Base-by-base conservation (phyloP, 2,888 invertebrate species). In the Catocala sponsa region DNA sequence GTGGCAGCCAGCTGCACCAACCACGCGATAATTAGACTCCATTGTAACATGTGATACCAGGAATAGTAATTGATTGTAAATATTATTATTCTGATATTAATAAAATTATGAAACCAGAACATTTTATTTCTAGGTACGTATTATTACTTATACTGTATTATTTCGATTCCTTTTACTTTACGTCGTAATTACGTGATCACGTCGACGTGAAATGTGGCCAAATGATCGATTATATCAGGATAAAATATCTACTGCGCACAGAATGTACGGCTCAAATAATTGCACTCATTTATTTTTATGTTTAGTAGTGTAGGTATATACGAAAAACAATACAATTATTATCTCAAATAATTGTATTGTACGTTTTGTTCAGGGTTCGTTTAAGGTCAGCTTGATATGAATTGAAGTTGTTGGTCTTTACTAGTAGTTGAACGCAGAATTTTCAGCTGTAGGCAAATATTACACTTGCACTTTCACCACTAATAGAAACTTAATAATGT, bases 1-100 rank as follows among this genome's bases (percentile, higher is more conserved):
- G 85, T 86, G 86, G 68, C 64, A 49, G 73, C 71, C 85, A 87
- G 83, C 84, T 85, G 87, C 70, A 55, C 13, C 25, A 51, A 57
- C 59, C 59, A 63, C 56, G 63, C 62, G 78, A 70, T 77, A 69
- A 75, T 78, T 78, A 66, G 59, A 65, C 61, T 54, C 58, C 51
- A 73, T 68, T 76, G 66, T 75, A 50, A 63, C 54, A 72, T 63
- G 43, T 53, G 51, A 66, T 70, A 65, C 55, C 59, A 57, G 65
- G 55, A 68, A 67, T 72, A 68, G 47, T 44, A 56, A 72, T 63
- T 68, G 52, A 70, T 70, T 67, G 59, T 66, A 44, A 64, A 67
- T 65, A 68, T 55, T 61, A 35, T 55, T 56, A 54, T 68, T 41
- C 56, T 71, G 71, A 76, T 63, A 66, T 53, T 60, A 66, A 64